phyloP scores from a whole-genome alignment of 2,888 invertebrate species.

The Gibbula magus region DNA sequence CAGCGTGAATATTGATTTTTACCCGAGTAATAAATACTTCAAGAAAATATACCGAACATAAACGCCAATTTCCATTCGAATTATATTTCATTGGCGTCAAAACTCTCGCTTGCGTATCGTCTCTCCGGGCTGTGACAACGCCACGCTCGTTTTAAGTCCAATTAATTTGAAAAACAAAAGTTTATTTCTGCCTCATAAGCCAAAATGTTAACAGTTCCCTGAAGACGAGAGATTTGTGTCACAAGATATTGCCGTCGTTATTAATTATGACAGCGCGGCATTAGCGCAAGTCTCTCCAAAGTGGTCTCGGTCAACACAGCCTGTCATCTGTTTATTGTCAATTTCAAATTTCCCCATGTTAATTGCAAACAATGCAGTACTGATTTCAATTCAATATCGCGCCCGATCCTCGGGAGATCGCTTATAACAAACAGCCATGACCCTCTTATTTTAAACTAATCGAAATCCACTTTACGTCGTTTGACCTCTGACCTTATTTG shows the following conservation, averaged over 20 bases:
- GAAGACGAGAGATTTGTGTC: not conserved
- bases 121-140: not conserved
- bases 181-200: not conserved
- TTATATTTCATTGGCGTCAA: not conserved
- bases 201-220: not conserved
- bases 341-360: slow-evolving; percentile 1
- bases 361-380: slow-evolving; percentile 12
- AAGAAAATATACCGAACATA: not conserved
- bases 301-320: not conserved
- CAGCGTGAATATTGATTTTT: slow-evolving; percentile 11
- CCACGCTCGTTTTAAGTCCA: too few species aligned
- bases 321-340: slow-evolving; percentile 22
- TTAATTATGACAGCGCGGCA: slow-evolving; percentile 17
- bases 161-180: not conserved
- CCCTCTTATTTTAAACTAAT: slow-evolving; percentile 20
- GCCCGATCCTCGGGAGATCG: not conserved
- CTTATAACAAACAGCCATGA: not conserved
- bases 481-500: not conserved
- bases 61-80: slow-evolving; percentile 1
- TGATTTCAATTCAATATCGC: slow-evolving; percentile 16
- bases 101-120: not conserved
- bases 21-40: not conserved
- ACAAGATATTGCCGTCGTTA: slow-evolving; percentile 8
- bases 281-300: not conserved
- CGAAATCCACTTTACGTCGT: not conserved